Evolutionary conservation across 2,888 invertebrate genomes (phyloP), one percentile per base, ranked within the genome.

Genomic region (Acronicta psi): DNA sequence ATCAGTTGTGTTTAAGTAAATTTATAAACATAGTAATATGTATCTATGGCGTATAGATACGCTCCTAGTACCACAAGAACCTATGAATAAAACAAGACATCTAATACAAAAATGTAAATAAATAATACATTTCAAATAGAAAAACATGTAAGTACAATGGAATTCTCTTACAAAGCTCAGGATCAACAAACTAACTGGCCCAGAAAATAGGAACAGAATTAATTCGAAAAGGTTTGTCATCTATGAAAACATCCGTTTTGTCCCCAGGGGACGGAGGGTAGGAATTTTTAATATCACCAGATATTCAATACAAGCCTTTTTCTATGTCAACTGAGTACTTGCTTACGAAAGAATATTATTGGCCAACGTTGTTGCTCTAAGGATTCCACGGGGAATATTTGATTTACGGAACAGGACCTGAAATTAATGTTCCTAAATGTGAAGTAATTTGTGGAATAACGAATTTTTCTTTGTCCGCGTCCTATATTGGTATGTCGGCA

Each of bases 201-300:
- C 65, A 56, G 49, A 66, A 69, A 62, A 66, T 63, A 66, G 45
- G 49, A 50, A 54, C 50, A 55, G 52, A 63, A 77, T 68, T 77
- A 66, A 62, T 75, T 69, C 61, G 29, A 57, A 63, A 69, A 66
- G 59, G 64, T 75, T 75, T 69, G 67, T 71, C 71, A 72, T 69
- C 64, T 71, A 68, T 66, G 61, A 71, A 75, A 75, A 71, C 66
- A 72, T 75, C 52, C 61, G 42, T 59, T 55, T 37, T 54, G 70
- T 62, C 61, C 59, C 68, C 55, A 68, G 56, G 49, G 65, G 52
- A 63, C 59, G 57, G 67, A 62, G 70, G 79, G 77, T 69, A 81
- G 82, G 88, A 88, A 88, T 89, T 88, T 89, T 88, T 88, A 89
- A 89, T 88, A 88, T 85, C 80, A 77, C 65, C 69, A 73, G 79